A percentile compares a stretch with the other conserved stretches of the same genome.
phyloP scores from a whole-genome alignment of 1,140 invertebrate species.

The Drosophila truncata region DNA sequence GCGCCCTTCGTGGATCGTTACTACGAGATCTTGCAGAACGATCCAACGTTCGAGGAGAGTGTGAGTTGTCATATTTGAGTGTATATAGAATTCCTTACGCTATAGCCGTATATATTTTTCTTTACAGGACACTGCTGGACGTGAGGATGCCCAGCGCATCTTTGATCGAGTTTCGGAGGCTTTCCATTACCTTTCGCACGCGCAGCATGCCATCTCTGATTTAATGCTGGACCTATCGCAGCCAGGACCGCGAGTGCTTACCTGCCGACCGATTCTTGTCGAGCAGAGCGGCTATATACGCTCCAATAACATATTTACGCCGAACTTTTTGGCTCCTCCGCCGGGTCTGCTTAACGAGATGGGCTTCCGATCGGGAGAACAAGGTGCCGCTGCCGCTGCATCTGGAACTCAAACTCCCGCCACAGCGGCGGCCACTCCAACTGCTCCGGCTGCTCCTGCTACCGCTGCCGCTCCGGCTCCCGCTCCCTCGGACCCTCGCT shows the following conservation, averaged over 20 bases:
- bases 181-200: constrained; percentile 94
- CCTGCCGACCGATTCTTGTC: constrained; percentile 90
- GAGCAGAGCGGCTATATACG: constrained; percentile 88
- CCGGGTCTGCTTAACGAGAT: constrained; percentile 26
- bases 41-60: constrained; percentile 87
- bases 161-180: constrained; percentile 91
- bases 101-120: neutral
- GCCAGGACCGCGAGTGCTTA: constrained; percentile 89
- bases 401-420: constrained; percentile 6
- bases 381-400: constrained; percentile 1
- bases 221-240: constrained; percentile 90
- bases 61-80: constrained; percentile 79
- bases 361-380: neutral
- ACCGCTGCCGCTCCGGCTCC: neutral
- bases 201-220: constrained; percentile 95
- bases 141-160: constrained; percentile 87
- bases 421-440: neutral
- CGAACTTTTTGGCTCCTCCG: constrained; percentile 43
- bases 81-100: neutral
- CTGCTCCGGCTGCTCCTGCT: neutral
- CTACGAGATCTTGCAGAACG: constrained; percentile 87
- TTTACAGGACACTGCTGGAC: constrained; percentile 85
- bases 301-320: constrained; percentile 80
- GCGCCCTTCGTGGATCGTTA: constrained; percentile 88
- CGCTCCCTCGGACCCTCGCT: neutral